These are phyloP conservation scores for Sinosuthora webbiana DNA, from an alignment of 2,113 vertebrate species.

Conservation along the genomic window DNA sequence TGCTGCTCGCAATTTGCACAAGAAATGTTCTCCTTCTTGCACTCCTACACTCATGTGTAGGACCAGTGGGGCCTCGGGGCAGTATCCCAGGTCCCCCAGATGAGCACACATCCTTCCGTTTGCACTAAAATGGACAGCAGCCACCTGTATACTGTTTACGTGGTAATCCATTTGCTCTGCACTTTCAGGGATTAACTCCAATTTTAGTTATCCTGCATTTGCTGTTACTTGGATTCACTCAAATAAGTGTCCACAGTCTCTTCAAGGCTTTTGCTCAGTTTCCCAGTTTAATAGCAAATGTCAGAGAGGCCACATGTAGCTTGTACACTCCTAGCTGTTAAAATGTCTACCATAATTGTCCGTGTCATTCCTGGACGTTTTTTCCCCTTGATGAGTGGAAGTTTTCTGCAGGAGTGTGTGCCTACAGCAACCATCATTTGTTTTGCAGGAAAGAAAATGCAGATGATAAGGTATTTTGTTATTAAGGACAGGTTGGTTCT, in stretches of 20 bases:
- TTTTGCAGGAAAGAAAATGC: neutral
- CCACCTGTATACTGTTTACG: fast-evolving
- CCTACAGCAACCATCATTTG: neutral
- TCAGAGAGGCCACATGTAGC: neutral
- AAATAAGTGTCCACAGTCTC: neutral
- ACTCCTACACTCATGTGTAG: neutral
- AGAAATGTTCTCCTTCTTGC: neutral
- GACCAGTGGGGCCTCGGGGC: fast-evolving
- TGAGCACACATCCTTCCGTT: neutral
- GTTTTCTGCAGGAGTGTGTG: neutral
- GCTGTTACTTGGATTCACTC: neutral
- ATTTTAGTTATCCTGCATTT: neutral
- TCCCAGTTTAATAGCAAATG: neutral
- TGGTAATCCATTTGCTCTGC: neutral
- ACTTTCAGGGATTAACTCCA: neutral
- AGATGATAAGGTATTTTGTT: neutral
- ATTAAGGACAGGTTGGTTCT: neutral
- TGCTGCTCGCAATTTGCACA: neutral
- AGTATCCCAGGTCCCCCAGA: neutral
- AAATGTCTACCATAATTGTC: neutral
- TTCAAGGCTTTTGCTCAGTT: neutral
- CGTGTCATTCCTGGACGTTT: neutral
- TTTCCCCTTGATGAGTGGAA: neutral
- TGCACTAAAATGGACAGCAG: neutral
- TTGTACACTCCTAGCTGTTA: neutral